A percentile compares a stretch with the other conserved stretches of the same genome.
Evolutionary conservation across 2,888 invertebrate genomes (phyloP).

Genomic region (Sceliomorpha sp.): DNA sequence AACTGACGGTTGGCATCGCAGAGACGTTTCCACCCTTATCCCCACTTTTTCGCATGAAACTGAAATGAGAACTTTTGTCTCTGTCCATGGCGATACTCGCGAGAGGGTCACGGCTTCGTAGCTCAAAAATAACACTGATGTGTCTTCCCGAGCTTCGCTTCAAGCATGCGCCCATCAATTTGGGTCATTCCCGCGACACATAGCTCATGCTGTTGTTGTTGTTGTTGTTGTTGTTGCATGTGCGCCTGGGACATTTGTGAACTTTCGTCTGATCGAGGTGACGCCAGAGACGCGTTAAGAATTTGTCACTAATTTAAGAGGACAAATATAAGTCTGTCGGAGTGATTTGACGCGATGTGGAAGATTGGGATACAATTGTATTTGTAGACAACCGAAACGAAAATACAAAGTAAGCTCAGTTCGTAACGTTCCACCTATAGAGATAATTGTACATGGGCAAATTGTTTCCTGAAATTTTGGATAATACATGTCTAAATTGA

Average conservation of each 20-base stretch:
- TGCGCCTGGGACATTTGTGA: slow-evolving; percentile 8
- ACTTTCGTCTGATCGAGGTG: no score
- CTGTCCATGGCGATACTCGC: slow-evolving; percentile 11
- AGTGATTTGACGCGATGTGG: no score
- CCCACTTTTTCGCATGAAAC: slow-evolving; percentile 9
- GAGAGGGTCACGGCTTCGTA: slow-evolving; percentile 26
- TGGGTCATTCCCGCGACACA: slow-evolving; percentile 43
- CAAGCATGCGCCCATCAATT: slow-evolving; percentile 49
- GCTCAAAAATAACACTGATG: slow-evolving; percentile 37
- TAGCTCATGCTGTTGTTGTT: slow-evolving; percentile 19
- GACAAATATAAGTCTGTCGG: no score
- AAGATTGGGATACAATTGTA: no score
- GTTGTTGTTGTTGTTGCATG: slow-evolving; percentile 18
- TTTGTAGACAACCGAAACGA: no score
- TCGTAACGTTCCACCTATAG: no score
- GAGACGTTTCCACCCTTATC: slow-evolving; percentile 10
- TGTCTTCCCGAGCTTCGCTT: slow-evolving; percentile 31
- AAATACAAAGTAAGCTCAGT: no score
- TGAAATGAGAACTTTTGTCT: slow-evolving; percentile 12
- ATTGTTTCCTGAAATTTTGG: no score
- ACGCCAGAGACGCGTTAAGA: no score
- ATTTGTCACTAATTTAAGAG: no score
- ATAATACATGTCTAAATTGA: no score
- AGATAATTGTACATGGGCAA: no score
- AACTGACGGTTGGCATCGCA: slow-evolving; percentile 17